These are phyloP conservation scores for Phainopepla nitens DNA, from an alignment of 2,113 vertebrate genomes.

Conservation along the genomic window DNA sequence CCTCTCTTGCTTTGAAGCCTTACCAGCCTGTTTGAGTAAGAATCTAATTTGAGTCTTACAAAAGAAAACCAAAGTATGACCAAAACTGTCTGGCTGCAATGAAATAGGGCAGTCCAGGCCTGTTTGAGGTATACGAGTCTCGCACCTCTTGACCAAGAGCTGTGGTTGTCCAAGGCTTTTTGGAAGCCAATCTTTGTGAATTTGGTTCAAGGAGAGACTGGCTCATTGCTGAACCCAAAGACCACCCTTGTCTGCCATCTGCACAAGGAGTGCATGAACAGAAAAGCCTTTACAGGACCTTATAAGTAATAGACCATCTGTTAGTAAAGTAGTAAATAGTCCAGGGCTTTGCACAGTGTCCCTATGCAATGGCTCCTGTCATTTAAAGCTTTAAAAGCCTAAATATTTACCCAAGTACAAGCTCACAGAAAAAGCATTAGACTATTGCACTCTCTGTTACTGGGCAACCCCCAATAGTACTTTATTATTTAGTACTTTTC, in stretches of 20 bases:
- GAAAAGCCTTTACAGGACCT: neutral
- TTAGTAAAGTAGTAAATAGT: conserved; percentile 11
- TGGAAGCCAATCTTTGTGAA: neutral
- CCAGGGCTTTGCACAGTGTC: neutral
- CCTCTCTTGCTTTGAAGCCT: neutral
- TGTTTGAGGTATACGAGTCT: accelerated
- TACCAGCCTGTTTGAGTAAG: neutral
- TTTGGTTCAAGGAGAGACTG: neutral
- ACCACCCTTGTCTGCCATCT: neutral
- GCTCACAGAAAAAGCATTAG: conserved; percentile 21
- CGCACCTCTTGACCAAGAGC: accelerated
- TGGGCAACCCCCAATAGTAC: conserved; percentile 17
- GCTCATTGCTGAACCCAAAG: neutral
- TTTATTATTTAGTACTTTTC: conserved; percentile 60
- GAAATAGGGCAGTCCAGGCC: neutral
- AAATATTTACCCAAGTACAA: conserved; percentile 57
- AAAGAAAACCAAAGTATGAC: neutral
- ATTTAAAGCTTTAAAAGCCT: conserved; percentile 54
- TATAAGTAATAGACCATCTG: neutral
- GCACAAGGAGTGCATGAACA: accelerated
- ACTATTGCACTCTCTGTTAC: conserved; percentile 30
- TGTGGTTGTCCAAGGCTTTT: neutral
- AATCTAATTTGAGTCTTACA: neutral
- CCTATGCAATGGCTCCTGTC: neutral
- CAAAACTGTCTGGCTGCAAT: neutral